Evolutionary conservation across 2,797 vertebrate species (phyloP), one percentile per base, ranked within the genome.

Genomic region (Melopsittacus undulatus): DNA sequence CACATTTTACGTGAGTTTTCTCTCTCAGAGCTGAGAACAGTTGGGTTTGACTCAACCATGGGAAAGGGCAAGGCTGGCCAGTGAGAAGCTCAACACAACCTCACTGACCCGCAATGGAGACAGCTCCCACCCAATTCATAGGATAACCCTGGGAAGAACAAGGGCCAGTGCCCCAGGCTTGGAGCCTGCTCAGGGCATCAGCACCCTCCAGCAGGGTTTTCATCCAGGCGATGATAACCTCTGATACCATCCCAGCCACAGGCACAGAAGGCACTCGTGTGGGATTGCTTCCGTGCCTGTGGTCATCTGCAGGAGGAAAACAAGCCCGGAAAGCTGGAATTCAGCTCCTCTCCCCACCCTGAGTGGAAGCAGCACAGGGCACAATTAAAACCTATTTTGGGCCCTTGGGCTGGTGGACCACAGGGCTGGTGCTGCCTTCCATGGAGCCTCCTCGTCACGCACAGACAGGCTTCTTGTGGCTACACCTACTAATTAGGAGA

Each of bases 401-500:
- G 91, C 68, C 24, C 6, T 20, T 8, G 4, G 54, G 82, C 46
- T 15, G 64, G 24, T 2, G 46, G 84, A 59, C 32, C 30, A 1
- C 51, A 38, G 0, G 13, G 57, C 22, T 13, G 11, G 7, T 1
- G 6, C 26, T 2, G 13, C 7, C 5, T 48, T 66, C 61, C 83
- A 36, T 2, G 88, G 52, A 90, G 61, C 67, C 66, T n/a, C 2
- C 73, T 42, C 26, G 2, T 81, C 82, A 43, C 42, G n/a, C 85
- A 51, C 64, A 32, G 24, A 12, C 77, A 67, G 3, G 72, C 85
- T 64, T 5, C 87, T 63, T 13, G 21, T 7, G 89, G 57, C 76
- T 52, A 69, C 95, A 94, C 95, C 95, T 51, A 75, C 63, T 90
- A 54, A 97, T 97, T 94, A 96, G 32, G 12, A 43, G n/a, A 95